Conservation (phyloP, 92 coral and sea anemone genomes). For the Phymanthus crucifer region DNA sequence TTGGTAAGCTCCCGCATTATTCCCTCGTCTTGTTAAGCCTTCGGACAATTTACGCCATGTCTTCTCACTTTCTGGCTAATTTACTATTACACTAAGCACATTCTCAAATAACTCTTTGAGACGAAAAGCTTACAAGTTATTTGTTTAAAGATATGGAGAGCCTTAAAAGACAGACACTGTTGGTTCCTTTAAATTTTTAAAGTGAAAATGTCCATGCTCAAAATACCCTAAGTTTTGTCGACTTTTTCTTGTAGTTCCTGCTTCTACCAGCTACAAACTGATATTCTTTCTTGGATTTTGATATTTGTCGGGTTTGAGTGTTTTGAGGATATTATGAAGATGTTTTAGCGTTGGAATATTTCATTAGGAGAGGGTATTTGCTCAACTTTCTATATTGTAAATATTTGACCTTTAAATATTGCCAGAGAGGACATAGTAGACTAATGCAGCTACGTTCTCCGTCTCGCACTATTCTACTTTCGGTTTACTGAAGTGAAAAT, state of each 20-base stretch:
- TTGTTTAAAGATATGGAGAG: constrained; percentile 3
- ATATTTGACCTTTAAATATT: neutral
- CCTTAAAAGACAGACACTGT: neutral
- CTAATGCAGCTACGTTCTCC: neutral
- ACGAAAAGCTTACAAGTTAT: constrained; percentile 11
- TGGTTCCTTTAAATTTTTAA: neutral
- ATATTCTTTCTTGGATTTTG: neutral
- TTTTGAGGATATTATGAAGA: neutral
- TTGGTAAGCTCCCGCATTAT: constrained; percentile 58
- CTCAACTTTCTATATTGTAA: neutral
- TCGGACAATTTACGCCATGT: constrained; percentile 14
- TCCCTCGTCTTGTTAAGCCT: constrained; percentile 14
- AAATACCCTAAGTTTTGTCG: neutral
- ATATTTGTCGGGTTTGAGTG: neutral
- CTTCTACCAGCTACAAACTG: neutral
- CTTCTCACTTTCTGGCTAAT: constrained; percentile 26
- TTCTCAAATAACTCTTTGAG: constrained; percentile 10
- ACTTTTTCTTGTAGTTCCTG: neutral
- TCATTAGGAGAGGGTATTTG: neutral
- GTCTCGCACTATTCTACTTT: neutral
- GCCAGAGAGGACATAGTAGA: neutral
- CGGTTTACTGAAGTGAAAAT: neutral
- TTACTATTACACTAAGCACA: constrained; percentile 11
- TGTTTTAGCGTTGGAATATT: neutral
- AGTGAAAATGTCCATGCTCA: neutral